Evolutionary conservation across 1,140 invertebrate species (phyloP), one percentile per base, ranked within the genome.

Genomic region (Drosophila guanche): DNA sequence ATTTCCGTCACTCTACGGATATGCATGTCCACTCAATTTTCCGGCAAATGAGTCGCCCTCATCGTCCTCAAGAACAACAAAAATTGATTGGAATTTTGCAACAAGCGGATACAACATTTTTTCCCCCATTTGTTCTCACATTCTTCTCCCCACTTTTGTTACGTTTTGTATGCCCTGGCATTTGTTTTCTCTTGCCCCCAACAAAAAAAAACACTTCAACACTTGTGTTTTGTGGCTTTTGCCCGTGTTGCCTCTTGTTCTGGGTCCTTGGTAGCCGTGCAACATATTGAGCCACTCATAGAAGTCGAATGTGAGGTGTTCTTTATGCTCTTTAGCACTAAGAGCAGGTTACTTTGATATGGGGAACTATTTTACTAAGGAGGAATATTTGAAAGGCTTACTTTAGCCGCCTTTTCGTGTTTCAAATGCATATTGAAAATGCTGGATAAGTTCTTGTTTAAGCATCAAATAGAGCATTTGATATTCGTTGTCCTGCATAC

Each of bases 21-120:
- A 65, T 89, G 72, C 79, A 85, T 80, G 83, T 89, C 86, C 88
- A 72, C 73, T 84, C 88, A 90, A 90, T 90, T 90, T 90, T 90
- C 72, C 86, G 65, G 76, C 79, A 88, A 88, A 88, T 88, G 75
- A 89, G 66, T 79, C 62, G 50, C 55, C 61, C 62, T 58, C 71
- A 68, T 58, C 58, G 41, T 59, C 62, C 62, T 60, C 56, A 43
- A 65, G 47, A 78, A 58, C 71, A 61, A 75, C 59, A 68, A 67
- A 84, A 84, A 88, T 88, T 88, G 83, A 88, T 88, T 88, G 83
- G 79, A 88, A 89, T 88, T 79, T 37, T 76, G 68, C 84, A 88
- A 69, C 75, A 88, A 74, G 81, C 72, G 68, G 63, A 66, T 80
- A 73, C 47, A 73, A 72, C 48, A 67, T 81, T 57, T 45, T 79